Evolutionary conservation across 2,888 invertebrate species (phyloP).

Genomic region (Lordiphosa andalusiaca): DNA sequence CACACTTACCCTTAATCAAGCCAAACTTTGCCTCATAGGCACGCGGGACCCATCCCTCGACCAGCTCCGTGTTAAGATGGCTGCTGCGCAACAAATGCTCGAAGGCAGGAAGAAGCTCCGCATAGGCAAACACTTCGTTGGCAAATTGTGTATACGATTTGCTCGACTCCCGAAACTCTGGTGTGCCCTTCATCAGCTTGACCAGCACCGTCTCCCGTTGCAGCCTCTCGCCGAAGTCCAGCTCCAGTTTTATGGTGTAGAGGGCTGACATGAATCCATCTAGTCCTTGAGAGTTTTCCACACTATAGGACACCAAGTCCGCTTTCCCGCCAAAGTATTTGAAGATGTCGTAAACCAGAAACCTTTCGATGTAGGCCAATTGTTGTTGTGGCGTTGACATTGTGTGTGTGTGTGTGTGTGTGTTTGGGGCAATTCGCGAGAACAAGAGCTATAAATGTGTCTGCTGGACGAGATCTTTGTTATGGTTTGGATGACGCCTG

Average conservation of each 20-base stretch:
- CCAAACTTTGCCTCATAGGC: conserved; percentile 73
- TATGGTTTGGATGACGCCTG: no score
- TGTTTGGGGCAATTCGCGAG: no score
- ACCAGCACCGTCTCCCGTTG: conserved; percentile 59
- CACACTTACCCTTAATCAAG: conserved; percentile 62
- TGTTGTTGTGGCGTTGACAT: conserved; percentile 45
- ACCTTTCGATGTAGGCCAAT: conserved; percentile 63
- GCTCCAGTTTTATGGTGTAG: conserved; percentile 62
- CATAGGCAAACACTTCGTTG: conserved; percentile 77
- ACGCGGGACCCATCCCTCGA: conserved; percentile 66
- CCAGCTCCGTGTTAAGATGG: conserved; percentile 41
- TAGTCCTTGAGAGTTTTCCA: conserved; percentile 67
- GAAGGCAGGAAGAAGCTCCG: conserved; percentile 73
- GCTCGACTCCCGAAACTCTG: conserved; percentile 68
- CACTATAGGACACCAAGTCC: conserved; percentile 45
- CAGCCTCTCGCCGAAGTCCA: conserved; percentile 54
- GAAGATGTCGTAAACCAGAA: conserved; percentile 68
- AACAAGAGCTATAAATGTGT: no score
- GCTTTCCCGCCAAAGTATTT: conserved; percentile 57
- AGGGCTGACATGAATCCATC: conserved; percentile 79
- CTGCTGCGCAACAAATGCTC: conserved; percentile 59
- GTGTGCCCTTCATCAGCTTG: conserved; percentile 79
- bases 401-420: no score
- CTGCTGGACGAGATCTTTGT: no score
- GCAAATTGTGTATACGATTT: conserved; percentile 76